Conservation (phyloP, 2,888 invertebrate species). For the Calameuta idolon region DNA sequence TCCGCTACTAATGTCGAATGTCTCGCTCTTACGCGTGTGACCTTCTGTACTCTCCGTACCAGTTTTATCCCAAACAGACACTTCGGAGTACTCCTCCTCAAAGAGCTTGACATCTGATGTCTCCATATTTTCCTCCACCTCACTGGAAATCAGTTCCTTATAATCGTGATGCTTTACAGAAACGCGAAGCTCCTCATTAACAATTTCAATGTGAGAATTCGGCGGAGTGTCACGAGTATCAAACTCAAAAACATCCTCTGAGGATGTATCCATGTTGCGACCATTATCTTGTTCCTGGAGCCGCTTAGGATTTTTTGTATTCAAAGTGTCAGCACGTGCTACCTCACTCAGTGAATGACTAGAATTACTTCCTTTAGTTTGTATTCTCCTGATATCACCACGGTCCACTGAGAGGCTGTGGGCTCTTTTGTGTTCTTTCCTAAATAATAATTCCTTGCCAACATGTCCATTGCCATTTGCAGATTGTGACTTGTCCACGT, state of each 20-base stretch:
- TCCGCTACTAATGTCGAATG: constrained; percentile 61
- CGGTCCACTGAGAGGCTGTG: constrained; percentile 67
- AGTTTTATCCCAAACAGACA: constrained; percentile 59
- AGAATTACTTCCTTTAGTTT: constrained; percentile 52
- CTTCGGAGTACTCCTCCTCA: constrained; percentile 58
- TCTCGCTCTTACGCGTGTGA: constrained; percentile 60
- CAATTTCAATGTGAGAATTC: constrained; percentile 61
- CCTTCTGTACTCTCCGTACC: constrained; percentile 57
- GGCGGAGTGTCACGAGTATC: constrained; percentile 61
- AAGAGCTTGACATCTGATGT: constrained; percentile 29
- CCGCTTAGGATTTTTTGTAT: constrained; percentile 18
- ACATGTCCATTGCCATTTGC: constrained; percentile 24
- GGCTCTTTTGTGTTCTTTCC: constrained; percentile 66
- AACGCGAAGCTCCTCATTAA: constrained; percentile 45
- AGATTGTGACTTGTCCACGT: constrained; percentile 55
- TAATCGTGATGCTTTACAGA: constrained; percentile 50
- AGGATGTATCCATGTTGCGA: constrained; percentile 54
- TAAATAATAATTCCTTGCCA: constrained; percentile 46
- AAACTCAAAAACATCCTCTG: constrained; percentile 56
- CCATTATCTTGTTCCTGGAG: constrained; percentile 28
- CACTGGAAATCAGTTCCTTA: constrained; percentile 38
- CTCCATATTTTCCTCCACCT: constrained; percentile 28
- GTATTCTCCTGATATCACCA: constrained; percentile 47
- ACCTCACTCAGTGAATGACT: constrained; percentile 59
- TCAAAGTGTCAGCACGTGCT: constrained; percentile 37